Evolutionary conservation across 2,888 invertebrate species (phyloP), one percentile per base, ranked within the genome.

Genomic region (Tetrapedia diversipes): DNA sequence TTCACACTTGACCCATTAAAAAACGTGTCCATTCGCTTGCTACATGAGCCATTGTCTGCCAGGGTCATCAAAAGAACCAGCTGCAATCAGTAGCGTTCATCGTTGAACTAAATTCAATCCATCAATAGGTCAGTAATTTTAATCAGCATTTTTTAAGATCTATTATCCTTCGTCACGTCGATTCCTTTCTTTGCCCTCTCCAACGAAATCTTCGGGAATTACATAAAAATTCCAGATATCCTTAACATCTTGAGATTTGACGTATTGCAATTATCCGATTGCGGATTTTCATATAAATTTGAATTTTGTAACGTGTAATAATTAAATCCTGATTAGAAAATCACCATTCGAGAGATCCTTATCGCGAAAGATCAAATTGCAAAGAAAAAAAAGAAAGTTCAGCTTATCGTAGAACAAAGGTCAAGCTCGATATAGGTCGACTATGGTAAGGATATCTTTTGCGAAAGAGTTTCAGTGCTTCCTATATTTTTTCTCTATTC

Each of bases 1-100:
- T 82, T 83, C 79, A 72, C 84, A 87, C 88, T 88, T 88, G 88
- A 87, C 87, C 87, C 80, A 86, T 81, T 85, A 84, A 82, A 82
- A 79, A 75, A 60, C 43, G 54, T 69, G 69, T 76, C 64, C 69
- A 54, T 59, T 64, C 60, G 76, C 37, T 29, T 22, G 54, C 34
- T 39, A 39, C 53, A 22, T 54, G 74, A n/a, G 19, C 60, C 65
- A 75, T 75, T 65, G 75, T 66, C 22, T 22, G 8, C 65, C 47
- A 41, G 65, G 27, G 47, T 73, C 60, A 43, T 74, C 45, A 65
- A 65, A 73, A 65, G 73, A 73, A 75, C 65, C 65, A 75, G 45
- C 53, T 73, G 59, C 59, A 60, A 75, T 73, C 73, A 39, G 45
- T 39, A 29, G 39, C 10, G 24, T 53, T 64, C 73, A 45, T 19